Percentiles rank a stretch among this genome's conserved stretches.
These are phyloP conservation scores for Rambutsinella grinnellia DNA, from an alignment of 2,888 invertebrate species.

Conservation along the genomic window DNA sequence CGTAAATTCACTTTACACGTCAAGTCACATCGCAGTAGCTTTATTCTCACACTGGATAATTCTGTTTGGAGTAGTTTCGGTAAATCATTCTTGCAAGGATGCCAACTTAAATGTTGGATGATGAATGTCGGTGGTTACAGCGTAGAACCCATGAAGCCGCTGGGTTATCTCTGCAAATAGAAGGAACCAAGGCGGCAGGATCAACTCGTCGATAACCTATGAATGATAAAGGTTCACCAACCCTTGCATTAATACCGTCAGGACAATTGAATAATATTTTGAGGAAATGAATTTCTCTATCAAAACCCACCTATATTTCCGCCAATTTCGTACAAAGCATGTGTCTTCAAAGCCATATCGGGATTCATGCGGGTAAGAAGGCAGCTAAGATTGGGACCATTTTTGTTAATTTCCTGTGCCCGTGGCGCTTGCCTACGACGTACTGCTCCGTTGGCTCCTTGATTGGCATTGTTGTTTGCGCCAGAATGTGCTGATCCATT, in stretches of 20 bases:
- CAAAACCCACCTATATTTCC: constrained; percentile 72
- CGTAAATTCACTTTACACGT: constrained; percentile 29
- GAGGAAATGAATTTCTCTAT: too few species aligned
- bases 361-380: constrained; percentile 69
- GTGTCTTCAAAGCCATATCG: constrained; percentile 69
- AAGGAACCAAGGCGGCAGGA: constrained; percentile 63
- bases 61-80: background rate
- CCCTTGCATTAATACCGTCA: background rate
- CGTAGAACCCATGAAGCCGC: constrained; percentile 64
- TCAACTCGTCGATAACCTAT: constrained; percentile 65
- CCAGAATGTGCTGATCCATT: constrained; percentile 14
- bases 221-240: too few species aligned
- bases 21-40: background rate
- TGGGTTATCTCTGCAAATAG: constrained; percentile 66
- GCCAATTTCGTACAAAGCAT: constrained; percentile 72
- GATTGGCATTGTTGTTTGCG: constrained; percentile 34
- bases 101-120: constrained; percentile 26
- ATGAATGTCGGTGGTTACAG: constrained; percentile 63
- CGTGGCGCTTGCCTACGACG: constrained; percentile 57
- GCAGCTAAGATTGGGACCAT: constrained; percentile 68
- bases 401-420: constrained; percentile 61
- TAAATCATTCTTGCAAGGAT: background rate
- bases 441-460: constrained; percentile 49
- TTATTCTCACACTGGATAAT: background rate
- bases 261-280: too few species aligned